Evolutionary conservation across 2,113 vertebrate species (phyloP).

Genomic region (Alaudala cheleensis): DNA sequence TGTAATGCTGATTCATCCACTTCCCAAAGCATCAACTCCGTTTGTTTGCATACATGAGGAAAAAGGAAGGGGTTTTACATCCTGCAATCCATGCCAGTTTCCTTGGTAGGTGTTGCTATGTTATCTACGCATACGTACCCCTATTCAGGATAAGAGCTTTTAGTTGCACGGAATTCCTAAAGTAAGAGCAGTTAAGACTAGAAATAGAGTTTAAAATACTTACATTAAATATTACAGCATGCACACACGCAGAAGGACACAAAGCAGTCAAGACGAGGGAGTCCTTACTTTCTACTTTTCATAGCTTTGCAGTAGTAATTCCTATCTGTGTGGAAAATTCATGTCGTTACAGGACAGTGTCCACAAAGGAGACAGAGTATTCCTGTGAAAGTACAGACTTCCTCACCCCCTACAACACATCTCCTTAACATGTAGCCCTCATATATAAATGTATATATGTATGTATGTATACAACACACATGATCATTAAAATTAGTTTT

Average conservation of each 20-base stretch:
- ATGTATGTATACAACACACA: neutral
- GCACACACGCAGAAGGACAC: rapidly evolving
- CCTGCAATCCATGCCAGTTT: neutral
- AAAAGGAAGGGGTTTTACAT: neutral
- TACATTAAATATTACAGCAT: neutral
- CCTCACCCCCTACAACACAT: neutral
- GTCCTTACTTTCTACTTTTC: neutral
- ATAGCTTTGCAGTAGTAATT: neutral
- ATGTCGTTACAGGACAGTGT: neutral
- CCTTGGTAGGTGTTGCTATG: neutral
- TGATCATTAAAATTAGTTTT: neutral
- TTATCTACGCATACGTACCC: rapidly evolving
- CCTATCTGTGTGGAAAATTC: neutral
- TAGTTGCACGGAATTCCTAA: neutral
- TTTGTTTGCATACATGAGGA: neutral
- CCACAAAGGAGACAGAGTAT: neutral
- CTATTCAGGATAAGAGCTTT: neutral
- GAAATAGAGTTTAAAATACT: neutral
- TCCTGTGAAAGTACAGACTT: neutral
- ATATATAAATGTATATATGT: no score
- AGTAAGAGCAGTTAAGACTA: neutral
- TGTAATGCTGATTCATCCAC: rapidly evolving
- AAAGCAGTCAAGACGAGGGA: rapidly evolving
- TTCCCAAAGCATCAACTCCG: neutral
- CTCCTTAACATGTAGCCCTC: neutral